phyloP scores from a whole-genome alignment of 1,140 invertebrate genomes.

The Leptoteleia sp. region DNA sequence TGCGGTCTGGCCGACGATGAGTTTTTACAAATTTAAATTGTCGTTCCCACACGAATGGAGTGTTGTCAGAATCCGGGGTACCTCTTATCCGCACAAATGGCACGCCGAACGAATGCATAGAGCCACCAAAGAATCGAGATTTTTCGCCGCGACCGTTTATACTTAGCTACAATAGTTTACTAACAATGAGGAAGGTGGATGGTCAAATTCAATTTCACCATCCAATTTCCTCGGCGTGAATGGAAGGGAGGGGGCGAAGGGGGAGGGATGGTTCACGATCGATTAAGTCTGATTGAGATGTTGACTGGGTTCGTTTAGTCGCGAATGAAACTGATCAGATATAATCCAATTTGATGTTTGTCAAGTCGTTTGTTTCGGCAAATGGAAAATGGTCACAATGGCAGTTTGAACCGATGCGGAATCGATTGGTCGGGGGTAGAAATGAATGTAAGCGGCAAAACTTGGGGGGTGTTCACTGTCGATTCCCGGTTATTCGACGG shows the following conservation, averaged over 20 bases:
- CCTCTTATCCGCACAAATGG: constrained; percentile 11
- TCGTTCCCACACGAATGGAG: background rate
- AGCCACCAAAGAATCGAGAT: constrained; percentile 6
- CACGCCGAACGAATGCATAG: background rate
- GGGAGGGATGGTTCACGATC: background rate
- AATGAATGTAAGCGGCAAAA: background rate
- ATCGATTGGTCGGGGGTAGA: background rate
- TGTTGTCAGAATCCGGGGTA: background rate
- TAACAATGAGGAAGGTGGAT: constrained; percentile 8
- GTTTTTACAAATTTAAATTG: background rate
- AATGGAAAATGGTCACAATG: background rate
- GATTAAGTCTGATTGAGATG: constrained; percentile 14
- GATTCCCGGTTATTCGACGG: background rate
- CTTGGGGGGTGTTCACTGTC: background rate
- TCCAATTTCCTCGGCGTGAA: background rate
- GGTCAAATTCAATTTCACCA: constrained; percentile 4
- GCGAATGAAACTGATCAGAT: constrained; percentile 6
- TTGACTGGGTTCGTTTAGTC: constrained; percentile 19
- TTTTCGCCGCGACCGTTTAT: constrained; percentile 1
- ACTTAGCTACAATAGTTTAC: constrained; percentile 17
- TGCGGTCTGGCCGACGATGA: constrained; percentile 2
- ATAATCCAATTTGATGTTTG: constrained; percentile 7
- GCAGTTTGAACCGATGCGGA: constrained; percentile 2
- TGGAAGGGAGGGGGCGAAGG: background rate
- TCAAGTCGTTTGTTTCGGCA: background rate